Conservation (phyloP, 1,140 invertebrate species). For the Ephestia elutella region DNA sequence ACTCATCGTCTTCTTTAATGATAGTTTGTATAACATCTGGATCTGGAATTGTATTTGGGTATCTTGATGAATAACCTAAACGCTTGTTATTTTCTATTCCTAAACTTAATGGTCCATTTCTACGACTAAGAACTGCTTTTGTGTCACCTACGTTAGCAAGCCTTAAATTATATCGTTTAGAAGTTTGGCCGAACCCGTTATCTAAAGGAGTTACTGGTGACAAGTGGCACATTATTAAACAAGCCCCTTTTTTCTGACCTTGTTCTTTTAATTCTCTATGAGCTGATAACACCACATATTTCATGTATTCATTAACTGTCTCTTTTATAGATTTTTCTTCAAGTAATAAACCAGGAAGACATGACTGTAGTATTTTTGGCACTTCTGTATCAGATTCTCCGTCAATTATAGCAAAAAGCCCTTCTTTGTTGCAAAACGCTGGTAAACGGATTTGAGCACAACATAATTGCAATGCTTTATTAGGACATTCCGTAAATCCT, state of each 20-base stretch:
- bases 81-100: constrained; percentile 76
- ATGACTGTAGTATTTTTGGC: constrained; percentile 80
- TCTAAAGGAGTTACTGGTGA: constrained; percentile 71
- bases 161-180: constrained; percentile 77
- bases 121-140: constrained; percentile 80
- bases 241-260: constrained; percentile 81
- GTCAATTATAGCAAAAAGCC: constrained; percentile 88
- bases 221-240: constrained; percentile 84
- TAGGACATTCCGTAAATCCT: constrained; percentile 90
- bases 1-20: constrained; percentile 87
- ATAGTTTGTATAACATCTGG: constrained; percentile 83
- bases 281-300: constrained; percentile 85
- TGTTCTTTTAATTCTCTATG: constrained; percentile 84
- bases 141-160: constrained; percentile 84
- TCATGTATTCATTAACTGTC: constrained; percentile 86
- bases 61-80: constrained; percentile 78
- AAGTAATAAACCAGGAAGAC: constrained; percentile 83
- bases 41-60: constrained; percentile 81
- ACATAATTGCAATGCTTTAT: constrained; percentile 80
- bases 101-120: constrained; percentile 76
- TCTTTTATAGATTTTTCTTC: constrained; percentile 88
- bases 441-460: constrained; percentile 85
- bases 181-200: constrained; percentile 62
- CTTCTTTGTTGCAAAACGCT: constrained; percentile 85
- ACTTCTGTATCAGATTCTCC: constrained; percentile 81